These are phyloP conservation scores for Barnardius zonarius DNA, from an alignment of 2,113 vertebrate species.

Conservation along the genomic window DNA sequence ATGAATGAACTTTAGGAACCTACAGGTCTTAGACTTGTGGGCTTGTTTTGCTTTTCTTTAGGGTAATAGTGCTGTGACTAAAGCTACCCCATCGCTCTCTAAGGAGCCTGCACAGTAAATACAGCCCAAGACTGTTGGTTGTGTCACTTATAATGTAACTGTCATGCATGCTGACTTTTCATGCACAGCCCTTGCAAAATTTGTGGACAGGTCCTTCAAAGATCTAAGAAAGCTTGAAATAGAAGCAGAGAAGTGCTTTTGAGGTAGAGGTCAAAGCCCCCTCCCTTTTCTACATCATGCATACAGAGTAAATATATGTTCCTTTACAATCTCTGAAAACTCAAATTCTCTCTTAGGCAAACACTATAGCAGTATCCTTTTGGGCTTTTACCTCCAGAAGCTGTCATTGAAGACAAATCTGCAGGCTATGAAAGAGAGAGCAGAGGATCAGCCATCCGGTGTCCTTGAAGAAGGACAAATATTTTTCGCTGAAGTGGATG, in stretches of 20 bases:
- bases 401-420: constrained; percentile 34
- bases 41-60: neutral
- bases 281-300: neutral
- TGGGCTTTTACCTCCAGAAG: constrained; percentile 3
- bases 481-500: neutral
- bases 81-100: neutral
- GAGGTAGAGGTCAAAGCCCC: neutral
- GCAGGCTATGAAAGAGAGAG: neutral
- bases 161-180: neutral
- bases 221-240: neutral
- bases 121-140: neutral
- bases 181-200: neutral
- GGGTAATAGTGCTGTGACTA: neutral
- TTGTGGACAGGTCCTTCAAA: neutral
- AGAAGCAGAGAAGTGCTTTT: neutral
- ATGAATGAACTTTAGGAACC: neutral
- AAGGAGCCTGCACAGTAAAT: neutral
- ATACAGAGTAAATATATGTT: neutral
- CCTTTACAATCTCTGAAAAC: neutral
- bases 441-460: neutral
- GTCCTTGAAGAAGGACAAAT: constrained; percentile 44
- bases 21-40: neutral
- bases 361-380: neutral
- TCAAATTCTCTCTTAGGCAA: neutral
- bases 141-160: neutral